Evolutionary conservation across 2,797 vertebrate species (phyloP).

Genomic region (Rhabdomys pumilio): DNA sequence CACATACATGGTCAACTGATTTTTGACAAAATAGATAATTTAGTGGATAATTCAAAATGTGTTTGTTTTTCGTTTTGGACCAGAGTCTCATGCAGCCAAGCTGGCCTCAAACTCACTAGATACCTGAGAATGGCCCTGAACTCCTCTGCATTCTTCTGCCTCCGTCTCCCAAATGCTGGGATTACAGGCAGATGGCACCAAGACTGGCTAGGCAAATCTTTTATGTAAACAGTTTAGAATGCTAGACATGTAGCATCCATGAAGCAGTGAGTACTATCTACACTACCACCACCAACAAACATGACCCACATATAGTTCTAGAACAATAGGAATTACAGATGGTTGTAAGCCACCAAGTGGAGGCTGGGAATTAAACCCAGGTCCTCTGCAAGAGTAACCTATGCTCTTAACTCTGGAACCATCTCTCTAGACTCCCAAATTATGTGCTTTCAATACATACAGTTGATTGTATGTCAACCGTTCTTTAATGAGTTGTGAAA

Average conservation of each 20-base stretch:
- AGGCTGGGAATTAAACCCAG: too few species aligned
- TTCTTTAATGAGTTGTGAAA: neutral
- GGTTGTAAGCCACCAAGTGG: neutral
- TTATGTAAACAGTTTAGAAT: neutral
- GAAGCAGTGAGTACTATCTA: neutral
- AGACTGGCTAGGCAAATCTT: neutral
- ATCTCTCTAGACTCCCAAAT: neutral
- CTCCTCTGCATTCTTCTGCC: neutral
- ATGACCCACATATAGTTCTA: neutral
- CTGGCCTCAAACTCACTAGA: neutral
- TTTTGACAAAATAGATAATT: neutral
- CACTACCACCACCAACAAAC: neutral
- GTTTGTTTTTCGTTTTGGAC: neutral
- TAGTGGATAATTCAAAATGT: neutral
- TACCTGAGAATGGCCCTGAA: neutral
- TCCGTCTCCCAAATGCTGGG: neutral
- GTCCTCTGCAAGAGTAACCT: neutral
- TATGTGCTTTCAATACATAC: neutral
- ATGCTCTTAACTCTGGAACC: neutral
- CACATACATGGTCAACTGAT: neutral
- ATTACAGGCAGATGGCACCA: neutral
- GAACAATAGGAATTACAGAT: neutral
- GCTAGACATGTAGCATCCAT: neutral
- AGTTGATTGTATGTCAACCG: neutral
- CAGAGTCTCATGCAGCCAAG: neutral